These are phyloP conservation scores for Nymphalis urticae DNA, from an alignment of 2,888 invertebrate genomes.

Conservation along the genomic window DNA sequence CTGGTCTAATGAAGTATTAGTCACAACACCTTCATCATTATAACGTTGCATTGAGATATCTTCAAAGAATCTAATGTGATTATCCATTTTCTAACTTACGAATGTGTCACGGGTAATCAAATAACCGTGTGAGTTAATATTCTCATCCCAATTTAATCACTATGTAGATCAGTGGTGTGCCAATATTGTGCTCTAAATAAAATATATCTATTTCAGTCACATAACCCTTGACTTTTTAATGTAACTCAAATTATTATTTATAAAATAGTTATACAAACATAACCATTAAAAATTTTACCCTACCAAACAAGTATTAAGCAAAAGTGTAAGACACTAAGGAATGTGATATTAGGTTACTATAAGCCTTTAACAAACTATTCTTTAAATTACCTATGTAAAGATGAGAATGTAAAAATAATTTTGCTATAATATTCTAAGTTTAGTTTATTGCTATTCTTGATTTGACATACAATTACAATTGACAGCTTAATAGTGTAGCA, in stretches of 20 bases:
- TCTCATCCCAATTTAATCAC: conserved; percentile 26
- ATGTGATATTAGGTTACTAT: background rate
- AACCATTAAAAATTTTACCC: background rate
- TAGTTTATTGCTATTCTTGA: background rate
- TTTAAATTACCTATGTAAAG: background rate
- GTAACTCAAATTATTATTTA: conserved; percentile 10
- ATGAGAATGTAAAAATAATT: background rate
- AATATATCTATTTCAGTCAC: conserved; percentile 18
- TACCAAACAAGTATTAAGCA: background rate
- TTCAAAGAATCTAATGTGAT: conserved; percentile 61
- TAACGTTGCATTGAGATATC: conserved; percentile 71
- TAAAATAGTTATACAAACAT: conserved; percentile 7
- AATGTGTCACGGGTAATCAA: conserved; percentile 1
- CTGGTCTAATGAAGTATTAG: conserved; percentile 70
- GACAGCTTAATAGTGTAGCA: background rate
- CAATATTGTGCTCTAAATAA: conserved; percentile 25
- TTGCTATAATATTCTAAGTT: background rate
- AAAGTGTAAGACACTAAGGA: background rate
- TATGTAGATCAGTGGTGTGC: conserved; percentile 22
- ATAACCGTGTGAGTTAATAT: background rate
- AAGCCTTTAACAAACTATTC: too few species aligned
- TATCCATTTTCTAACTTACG: conserved; percentile 56
- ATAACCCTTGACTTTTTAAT: conserved; percentile 14
- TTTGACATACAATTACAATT: background rate
- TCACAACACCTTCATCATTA: conserved; percentile 81